Conservation (phyloP, 2,797 vertebrate species). For the Nothura maculosa region DNA sequence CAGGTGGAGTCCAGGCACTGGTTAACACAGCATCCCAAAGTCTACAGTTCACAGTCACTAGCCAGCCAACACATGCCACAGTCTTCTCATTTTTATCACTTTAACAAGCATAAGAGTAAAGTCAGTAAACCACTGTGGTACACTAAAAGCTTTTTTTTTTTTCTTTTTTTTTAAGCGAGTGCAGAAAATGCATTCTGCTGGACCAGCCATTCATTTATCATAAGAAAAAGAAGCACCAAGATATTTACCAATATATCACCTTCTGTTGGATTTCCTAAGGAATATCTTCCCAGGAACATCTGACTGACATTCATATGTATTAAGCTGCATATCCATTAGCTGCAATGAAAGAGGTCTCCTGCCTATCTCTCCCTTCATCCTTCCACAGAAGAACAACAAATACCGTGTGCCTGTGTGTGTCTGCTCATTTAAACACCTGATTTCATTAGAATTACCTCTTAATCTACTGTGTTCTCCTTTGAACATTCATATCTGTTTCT, state of each 20-base stretch:
- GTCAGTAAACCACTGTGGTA: not conserved
- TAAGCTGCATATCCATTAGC: not conserved
- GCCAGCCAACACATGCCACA: not conserved
- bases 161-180: not conserved
- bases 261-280: not conserved
- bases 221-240: not conserved
- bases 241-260: not conserved
- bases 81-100: not conserved
- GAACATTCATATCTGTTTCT: not conserved
- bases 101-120: not conserved
- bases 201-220: not conserved
- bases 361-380: not conserved
- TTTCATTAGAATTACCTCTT: not conserved
- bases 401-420: not conserved
- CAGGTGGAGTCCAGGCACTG: not conserved
- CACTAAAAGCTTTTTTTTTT: not conserved
- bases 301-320: not conserved
- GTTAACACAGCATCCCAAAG: not conserved
- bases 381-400: not conserved
- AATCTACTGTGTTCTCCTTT: not conserved
- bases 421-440: not conserved
- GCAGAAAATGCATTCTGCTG: not conserved
- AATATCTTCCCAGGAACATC: not conserved
- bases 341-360: not conserved
- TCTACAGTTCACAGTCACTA: not conserved